Percentiles rank a stretch among this genome's conserved stretches.
Conservation (phyloP, 2,113 vertebrate species). For the Trematocara nigrifrons region DNA sequence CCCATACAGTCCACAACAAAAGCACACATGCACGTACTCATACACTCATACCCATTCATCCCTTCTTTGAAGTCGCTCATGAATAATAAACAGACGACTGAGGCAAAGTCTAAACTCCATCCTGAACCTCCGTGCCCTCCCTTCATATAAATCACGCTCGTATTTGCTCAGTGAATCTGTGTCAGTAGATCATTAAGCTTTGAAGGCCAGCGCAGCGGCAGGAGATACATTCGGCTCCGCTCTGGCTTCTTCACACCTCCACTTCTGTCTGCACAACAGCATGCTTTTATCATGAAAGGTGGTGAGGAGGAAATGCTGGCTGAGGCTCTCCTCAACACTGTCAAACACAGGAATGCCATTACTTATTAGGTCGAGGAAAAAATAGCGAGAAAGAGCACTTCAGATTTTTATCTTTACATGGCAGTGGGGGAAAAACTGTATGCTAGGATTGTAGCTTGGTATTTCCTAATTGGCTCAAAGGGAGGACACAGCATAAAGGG, state of each 20-base stretch:
- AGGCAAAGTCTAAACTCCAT: conserved; percentile 60
- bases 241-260: background rate
- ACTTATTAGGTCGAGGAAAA: background rate
- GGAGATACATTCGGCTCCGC: background rate
- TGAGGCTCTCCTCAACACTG: background rate
- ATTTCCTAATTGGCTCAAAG: conserved; percentile 24
- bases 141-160: background rate
- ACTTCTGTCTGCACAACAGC: background rate
- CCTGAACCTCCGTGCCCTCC: background rate
- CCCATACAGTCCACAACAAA: background rate
- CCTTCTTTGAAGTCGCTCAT: conserved; percentile 25
- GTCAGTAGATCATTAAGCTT: conserved; percentile 66
- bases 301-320: background rate
- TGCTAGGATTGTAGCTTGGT: background rate
- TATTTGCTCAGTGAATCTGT: conserved; percentile 41
- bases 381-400: background rate
- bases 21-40: background rate
- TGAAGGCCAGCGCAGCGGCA: background rate
- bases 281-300: background rate
- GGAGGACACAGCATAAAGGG: background rate
- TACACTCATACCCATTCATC: background rate
- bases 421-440: background rate
- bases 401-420: background rate
- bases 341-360: background rate
- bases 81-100: conserved; percentile 52